Percentiles rank a stretch among this genome's conserved stretches.
phyloP scores from a whole-genome alignment of 1,140 invertebrate species.

The Euura saliciscinereae region DNA sequence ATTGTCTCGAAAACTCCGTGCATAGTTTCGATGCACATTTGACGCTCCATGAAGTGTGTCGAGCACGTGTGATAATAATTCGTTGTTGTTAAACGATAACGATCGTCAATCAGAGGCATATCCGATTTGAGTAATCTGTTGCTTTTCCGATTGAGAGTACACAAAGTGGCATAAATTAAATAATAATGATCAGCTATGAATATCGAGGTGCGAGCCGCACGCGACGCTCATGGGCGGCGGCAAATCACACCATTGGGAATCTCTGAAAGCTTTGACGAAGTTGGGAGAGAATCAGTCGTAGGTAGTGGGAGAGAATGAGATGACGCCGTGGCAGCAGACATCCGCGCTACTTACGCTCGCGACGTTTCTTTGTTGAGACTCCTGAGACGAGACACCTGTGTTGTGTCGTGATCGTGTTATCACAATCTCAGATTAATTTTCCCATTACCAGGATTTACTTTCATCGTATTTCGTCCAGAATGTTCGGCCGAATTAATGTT shows the following conservation, averaged over 20 bases:
- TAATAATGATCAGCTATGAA: neutral
- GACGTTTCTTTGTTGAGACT: neutral
- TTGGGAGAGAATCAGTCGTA: neutral
- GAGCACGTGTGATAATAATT: neutral
- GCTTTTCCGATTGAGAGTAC: too few relatives aligned
- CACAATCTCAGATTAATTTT: neutral
- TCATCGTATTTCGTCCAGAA: too few relatives aligned
- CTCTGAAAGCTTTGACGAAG: neutral
- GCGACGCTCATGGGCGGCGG: neutral
- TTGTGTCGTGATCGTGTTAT: neutral
- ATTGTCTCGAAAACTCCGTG: neutral
- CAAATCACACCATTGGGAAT: neutral
- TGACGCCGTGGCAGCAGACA: slow-evolving; percentile 6
- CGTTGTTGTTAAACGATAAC: neutral
- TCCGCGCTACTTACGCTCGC: slow-evolving; percentile 3
- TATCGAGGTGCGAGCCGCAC: slow-evolving; percentile 1
- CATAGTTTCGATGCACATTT: neutral
- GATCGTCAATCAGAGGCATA: too few relatives aligned
- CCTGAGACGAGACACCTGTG: neutral
- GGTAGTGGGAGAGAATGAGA: neutral
- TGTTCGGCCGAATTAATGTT: too few relatives aligned
- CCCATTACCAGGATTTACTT: neutral
- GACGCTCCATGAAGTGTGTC: neutral
- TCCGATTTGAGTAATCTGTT: neutral
- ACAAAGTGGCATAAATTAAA: neutral